These are phyloP conservation scores for Potamarius usumacintae DNA, from an alignment of 2,113 vertebrate species.

Conservation along the genomic window DNA sequence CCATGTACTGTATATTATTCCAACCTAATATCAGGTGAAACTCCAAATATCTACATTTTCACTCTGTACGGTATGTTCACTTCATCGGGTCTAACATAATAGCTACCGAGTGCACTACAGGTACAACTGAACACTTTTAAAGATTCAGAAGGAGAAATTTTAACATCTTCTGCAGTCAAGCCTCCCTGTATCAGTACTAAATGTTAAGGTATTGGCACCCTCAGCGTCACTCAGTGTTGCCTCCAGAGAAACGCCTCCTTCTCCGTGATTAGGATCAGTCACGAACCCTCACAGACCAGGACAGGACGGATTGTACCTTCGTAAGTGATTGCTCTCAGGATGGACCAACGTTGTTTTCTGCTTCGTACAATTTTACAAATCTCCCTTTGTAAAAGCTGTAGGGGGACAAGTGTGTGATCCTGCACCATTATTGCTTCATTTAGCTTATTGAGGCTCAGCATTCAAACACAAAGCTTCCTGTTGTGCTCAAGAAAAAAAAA, in stretches of 20 bases:
- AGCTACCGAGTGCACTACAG: background rate
- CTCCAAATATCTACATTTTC: background rate
- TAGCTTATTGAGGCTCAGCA: constrained; percentile 53
- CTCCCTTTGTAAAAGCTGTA: background rate
- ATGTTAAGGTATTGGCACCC: too few species aligned
- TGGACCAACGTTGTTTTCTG: background rate
- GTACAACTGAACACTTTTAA: background rate
- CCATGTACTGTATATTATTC: background rate
- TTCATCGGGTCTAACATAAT: background rate
- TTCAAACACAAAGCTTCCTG: constrained; percentile 65
- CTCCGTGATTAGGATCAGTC: too few species aligned
- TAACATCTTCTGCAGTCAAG: background rate
- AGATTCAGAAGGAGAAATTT: background rate
- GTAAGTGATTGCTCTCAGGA: background rate
- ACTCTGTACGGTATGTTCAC: background rate
- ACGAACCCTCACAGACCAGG: too few species aligned
- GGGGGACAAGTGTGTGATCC: constrained; percentile 56
- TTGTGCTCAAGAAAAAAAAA: constrained; percentile 61
- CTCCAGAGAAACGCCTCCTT: too few species aligned
- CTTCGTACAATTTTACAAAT: background rate
- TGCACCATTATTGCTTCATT: constrained; percentile 55
- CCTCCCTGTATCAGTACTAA: background rate
- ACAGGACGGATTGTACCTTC: background rate
- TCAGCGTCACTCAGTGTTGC: too few species aligned
- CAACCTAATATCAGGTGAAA: too few species aligned